Base-by-base conservation (phyloP, 1,140 invertebrate genomes). In the Procambarus virginalis region DNA sequence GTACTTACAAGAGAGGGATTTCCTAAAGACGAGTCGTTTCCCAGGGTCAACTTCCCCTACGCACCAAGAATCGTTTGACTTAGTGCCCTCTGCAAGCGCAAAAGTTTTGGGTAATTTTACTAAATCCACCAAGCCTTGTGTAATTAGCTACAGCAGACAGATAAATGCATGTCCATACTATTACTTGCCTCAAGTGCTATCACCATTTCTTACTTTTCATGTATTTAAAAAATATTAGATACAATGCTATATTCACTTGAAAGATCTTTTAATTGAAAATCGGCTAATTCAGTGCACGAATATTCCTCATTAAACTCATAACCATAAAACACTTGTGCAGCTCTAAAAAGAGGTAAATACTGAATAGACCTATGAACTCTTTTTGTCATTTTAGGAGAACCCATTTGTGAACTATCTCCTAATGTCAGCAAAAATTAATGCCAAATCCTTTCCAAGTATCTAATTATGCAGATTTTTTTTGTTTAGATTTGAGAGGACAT, bases 51-150 rank as follows among this genome's bases (percentile, higher is more conserved):
- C 91, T 64, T 90, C 89, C 75, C 91, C 91, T 87, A 92, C 91
- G 86, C 91, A 87, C 91, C 91, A 92, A 84, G 91, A 92, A 90
- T 92, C 91, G 84, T 92, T 90, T 73, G 91, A 90, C 84, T 90
- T 92, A 86, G 88, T 90, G 81, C 91, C 83, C 84, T 92, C 87
- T 92, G 85, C 77, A 87, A 91, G 84, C 79, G 58, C 81, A 90
- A 92, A 77, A 88, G 70, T 82, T 89, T 82, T 58, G 34, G 79
- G 86, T 89, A 89, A 83, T 89, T 83, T 82, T 60, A 83, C 78
- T 58, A 70, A 55, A 60, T 87, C 77, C 78, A 60, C 60, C 75
- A 76, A 20, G 77, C 73, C 49, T 34, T 73, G 68, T 20, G 22
- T 73, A 34, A 34, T 73, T 34, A 20, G 68, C 68, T 73, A 73